Evolutionary conservation across 2,113 vertebrate genomes (phyloP), one percentile per base, ranked within the genome.

Genomic region (Brachyhypopomus gauderio): DNA sequence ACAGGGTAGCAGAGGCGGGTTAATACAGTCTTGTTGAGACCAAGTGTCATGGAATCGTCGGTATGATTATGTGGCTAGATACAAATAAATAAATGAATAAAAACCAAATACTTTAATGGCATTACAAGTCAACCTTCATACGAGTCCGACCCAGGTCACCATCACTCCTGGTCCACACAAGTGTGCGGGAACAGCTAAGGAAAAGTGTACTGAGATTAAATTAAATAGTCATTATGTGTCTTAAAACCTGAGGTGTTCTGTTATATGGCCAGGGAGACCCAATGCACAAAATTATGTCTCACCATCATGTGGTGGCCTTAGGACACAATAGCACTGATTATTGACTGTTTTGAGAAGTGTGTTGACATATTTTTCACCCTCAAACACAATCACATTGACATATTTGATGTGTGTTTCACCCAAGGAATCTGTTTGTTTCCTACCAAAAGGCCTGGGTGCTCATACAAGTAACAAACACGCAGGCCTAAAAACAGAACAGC

Each of bases 261-360:
- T 72, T 72, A 17, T 52, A 52, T 72, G 70, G 20, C 5, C 70
- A 48, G 70, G 48, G 22, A 72, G 38, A 72, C 38, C 48, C 38
- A 52, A n/a, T n/a, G 9, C 59, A 60, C 20, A 60, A 4, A 60
- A 60, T 59, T 17, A 59, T 59, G 56, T 14, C 56, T 59, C 56
- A 60, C 59, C 9, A 60, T 19, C n/a, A n/a, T 60, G 59, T 60
- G 20, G 59, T n/a, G 59, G 20, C 7, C 20, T 60, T 22, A 22
- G 59, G 9, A 60, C 59, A 60, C 59, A 60, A 3, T 60, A 60
- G 5, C 19, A 60, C 19, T 7, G 56, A 59, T 59, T 20, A 59
- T 59, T 59, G 12, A 52, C 22, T 22, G 59, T 72, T 72, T 23
- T 52, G 70, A 36, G n/a, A 72, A 9, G 36, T 17, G 25, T 48